Evolutionary conservation across 1,140 invertebrate genomes (phyloP).

Genomic region (Trichonephila clavipes): DNA sequence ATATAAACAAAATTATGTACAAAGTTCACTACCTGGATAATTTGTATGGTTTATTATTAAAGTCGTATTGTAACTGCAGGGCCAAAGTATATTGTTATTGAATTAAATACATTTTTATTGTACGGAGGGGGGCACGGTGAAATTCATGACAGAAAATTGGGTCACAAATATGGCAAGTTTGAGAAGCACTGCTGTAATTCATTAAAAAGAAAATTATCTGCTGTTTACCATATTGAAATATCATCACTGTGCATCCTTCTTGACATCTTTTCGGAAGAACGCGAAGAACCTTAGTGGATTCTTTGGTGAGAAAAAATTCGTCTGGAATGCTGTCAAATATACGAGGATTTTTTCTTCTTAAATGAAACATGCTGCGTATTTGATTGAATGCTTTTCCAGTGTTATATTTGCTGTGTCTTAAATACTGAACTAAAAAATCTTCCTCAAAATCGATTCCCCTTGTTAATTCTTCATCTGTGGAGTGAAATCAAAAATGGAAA

Average conservation of each 20-base stretch:
- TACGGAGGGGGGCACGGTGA: too few relatives aligned
- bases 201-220: neutral
- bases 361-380: neutral
- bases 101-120: too few relatives aligned
- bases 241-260: neutral
- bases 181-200: too few relatives aligned
- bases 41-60: too few relatives aligned
- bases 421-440: neutral
- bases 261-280: neutral
- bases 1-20: too few relatives aligned
- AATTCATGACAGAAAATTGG: too few relatives aligned
- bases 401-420: neutral
- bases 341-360: neutral
- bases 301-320: neutral
- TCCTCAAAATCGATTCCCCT: neutral
- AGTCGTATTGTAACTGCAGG: too few relatives aligned
- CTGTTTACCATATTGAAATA: neutral
- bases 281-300: neutral
- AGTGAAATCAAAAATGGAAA: neutral
- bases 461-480: neutral
- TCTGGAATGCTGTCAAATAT: neutral
- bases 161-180: too few relatives aligned
- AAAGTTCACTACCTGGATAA: too few relatives aligned
- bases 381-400: neutral
- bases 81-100: too few relatives aligned